phyloP scores from a whole-genome alignment of 2,797 vertebrate species.

The Enteromius mattozi region DNA sequence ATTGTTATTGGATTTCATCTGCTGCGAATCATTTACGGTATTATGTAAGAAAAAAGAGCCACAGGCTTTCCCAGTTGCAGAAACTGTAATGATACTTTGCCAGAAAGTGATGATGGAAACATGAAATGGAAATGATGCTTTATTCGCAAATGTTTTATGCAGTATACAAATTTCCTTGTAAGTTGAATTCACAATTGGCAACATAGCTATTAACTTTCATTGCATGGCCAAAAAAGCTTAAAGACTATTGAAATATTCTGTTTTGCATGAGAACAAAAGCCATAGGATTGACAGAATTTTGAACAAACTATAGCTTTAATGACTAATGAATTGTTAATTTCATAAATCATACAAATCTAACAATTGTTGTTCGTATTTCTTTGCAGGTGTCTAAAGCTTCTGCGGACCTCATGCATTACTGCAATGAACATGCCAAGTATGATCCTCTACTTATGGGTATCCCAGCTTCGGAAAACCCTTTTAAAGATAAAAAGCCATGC shows the following conservation, averaged over 20 bases:
- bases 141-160: not conserved
- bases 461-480: constrained; percentile 92
- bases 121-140: not conserved
- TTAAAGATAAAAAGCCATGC: constrained; percentile 96
- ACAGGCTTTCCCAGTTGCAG: not conserved
- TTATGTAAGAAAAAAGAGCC: not conserved
- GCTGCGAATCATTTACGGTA: not conserved
- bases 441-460: constrained; percentile 91
- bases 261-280: not conserved
- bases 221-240: not conserved
- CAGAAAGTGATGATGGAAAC: not conserved
- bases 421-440: constrained; percentile 88
- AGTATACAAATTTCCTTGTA: not conserved
- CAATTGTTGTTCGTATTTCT: not conserved
- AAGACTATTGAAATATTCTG: not conserved
- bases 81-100: not conserved
- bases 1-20: not conserved
- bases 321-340: not conserved
- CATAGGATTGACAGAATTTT: not conserved
- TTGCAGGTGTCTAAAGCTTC: constrained; percentile 92
- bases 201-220: not conserved
- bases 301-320: not conserved
- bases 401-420: constrained; percentile 93
- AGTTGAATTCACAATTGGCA: not conserved
- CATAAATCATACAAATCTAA: not conserved